Conservation (phyloP, 2,113 vertebrate species). For the Megalops atlanticus region DNA sequence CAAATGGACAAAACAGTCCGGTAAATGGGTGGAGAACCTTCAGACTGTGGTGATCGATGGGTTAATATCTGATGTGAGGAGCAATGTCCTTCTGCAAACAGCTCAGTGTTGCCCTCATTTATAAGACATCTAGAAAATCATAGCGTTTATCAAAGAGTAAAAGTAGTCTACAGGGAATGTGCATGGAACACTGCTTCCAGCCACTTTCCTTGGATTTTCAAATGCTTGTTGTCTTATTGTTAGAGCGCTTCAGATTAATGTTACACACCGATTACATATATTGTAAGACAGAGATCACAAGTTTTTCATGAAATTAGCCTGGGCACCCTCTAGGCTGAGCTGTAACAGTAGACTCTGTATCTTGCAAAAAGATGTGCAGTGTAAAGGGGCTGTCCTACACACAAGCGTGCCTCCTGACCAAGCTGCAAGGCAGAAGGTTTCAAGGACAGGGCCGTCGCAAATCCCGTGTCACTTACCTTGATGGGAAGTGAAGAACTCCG, state of each 20-base stretch:
- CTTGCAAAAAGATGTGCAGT: neutral
- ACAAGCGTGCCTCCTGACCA: neutral
- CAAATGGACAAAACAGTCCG: no score
- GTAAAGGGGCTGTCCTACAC: neutral
- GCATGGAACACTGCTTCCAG: neutral
- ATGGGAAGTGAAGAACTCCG: constrained; percentile 80
- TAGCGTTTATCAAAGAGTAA: no score
- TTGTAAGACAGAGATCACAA: no score
- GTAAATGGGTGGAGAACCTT: neutral
- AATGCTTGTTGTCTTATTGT: neutral
- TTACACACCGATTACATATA: neutral
- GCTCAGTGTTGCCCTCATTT: neutral
- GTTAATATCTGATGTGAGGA: no score
- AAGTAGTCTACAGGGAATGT: no score
- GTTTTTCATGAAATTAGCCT: no score
- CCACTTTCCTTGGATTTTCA: neutral
- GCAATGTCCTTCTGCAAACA: no score
- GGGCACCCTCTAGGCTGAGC: no score
- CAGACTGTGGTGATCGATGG: neutral
- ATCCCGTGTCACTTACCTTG: constrained; percentile 69
- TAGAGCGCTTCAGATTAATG: neutral
- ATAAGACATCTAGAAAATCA: neutral
- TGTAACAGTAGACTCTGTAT: neutral
- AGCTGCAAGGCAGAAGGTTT: neutral
- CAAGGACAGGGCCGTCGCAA: neutral